These are phyloP conservation scores for Acromyrmex echinatior DNA, from an alignment of 1,140 invertebrate genomes.

Conservation along the genomic window DNA sequence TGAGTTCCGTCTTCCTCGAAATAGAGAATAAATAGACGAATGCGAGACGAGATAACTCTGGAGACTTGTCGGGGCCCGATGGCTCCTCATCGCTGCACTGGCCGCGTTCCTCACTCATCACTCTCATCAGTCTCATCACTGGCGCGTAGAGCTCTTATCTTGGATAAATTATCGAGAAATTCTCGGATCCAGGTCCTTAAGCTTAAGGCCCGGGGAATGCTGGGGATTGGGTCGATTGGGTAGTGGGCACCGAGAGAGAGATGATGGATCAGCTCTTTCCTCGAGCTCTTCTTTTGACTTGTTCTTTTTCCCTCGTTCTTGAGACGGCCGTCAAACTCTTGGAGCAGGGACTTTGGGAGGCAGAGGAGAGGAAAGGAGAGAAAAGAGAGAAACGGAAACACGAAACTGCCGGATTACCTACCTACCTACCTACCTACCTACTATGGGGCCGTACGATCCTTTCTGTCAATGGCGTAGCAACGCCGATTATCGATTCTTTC, in stretches of 20 bases:
- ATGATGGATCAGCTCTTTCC: slow-evolving; percentile 69
- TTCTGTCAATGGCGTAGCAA: slow-evolving; percentile 61
- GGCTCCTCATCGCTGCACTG: background rate
- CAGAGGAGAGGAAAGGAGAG: background rate
- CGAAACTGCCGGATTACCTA: slow-evolving; percentile 60
- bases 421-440: slow-evolving; percentile 58
- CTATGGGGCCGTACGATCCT: slow-evolving; percentile 34
- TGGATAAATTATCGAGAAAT: slow-evolving; percentile 66
- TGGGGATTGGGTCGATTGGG: too few species aligned
- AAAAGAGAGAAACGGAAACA: slow-evolving; percentile 64
- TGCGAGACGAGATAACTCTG: slow-evolving; percentile 8
- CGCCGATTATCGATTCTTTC: slow-evolving; percentile 38
- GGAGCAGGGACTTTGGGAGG: background rate
- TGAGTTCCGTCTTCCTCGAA: background rate
- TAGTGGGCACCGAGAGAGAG: slow-evolving; percentile 46
- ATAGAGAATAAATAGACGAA: background rate
- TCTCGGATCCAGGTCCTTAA: slow-evolving; percentile 66
- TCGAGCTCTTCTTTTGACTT: slow-evolving; percentile 59
- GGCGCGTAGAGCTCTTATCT: slow-evolving; percentile 50
- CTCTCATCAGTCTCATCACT: too few species aligned
- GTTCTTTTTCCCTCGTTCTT: slow-evolving; percentile 65
- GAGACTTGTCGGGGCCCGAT: slow-evolving; percentile 28
- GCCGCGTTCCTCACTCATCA: background rate
- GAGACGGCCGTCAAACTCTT: slow-evolving; percentile 64
- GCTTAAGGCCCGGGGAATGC: slow-evolving; percentile 23